These are phyloP conservation scores for Naja naja DNA, from an alignment of 2,113 vertebrate species.

Conservation along the genomic window DNA sequence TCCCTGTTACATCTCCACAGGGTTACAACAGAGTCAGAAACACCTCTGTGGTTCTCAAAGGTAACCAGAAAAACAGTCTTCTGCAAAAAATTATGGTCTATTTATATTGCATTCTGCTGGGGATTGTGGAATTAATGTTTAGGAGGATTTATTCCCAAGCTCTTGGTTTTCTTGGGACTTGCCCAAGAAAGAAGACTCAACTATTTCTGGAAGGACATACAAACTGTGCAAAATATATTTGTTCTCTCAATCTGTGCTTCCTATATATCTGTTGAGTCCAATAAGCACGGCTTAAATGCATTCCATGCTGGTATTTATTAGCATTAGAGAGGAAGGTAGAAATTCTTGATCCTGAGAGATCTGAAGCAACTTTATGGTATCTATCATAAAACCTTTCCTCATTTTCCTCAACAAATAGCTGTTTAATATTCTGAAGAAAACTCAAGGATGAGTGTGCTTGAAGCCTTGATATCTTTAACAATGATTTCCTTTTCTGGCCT, in stretches of 20 bases:
- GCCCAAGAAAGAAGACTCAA: constrained; percentile 12
- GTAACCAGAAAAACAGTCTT: background rate
- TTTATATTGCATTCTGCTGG: background rate
- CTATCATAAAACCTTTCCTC: constrained; percentile 35
- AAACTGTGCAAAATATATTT: constrained; percentile 47
- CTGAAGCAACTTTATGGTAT: background rate
- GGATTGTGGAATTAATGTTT: background rate
- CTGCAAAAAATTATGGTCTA: background rate
- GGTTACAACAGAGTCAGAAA: background rate
- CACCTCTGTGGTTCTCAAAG: background rate
- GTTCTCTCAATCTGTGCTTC: constrained; percentile 40
- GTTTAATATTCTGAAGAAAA: constrained; percentile 38
- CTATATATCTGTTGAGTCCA: constrained; percentile 16
- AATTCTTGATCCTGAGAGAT: constrained; percentile 21
- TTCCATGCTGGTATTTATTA: constrained; percentile 52
- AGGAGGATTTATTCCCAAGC: background rate
- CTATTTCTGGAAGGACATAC: constrained; percentile 23
- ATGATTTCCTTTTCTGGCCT: background rate
- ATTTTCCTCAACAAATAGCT: constrained; percentile 28
- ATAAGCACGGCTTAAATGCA: constrained; percentile 49
- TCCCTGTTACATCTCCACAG: background rate
- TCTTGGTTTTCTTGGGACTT: background rate
- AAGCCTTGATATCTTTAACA: constrained; percentile 30
- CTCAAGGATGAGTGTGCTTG: background rate
- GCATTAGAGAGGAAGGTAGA: constrained; percentile 39